Evolutionary conservation across 2,888 invertebrate species (phyloP), one percentile per base, ranked within the genome.

Genomic region (Orchesella flavescens): DNA sequence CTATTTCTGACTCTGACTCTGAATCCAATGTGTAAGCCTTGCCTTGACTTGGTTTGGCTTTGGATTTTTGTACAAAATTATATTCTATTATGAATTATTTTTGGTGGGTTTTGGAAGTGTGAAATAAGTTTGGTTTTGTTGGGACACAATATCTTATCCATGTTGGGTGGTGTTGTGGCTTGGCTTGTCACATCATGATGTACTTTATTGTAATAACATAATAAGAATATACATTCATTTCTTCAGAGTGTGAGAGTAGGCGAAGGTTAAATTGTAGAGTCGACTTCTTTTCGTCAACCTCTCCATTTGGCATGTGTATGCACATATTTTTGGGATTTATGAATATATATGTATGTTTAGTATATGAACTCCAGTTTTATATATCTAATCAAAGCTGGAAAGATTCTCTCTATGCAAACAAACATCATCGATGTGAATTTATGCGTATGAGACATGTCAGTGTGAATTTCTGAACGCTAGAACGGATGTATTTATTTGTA

Each of bases 401-500:
- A 34, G 34, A 34, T 34, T 34, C 34, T 7, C n/a, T 7, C 34
- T 34, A 34, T 34, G 34, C 34, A 34, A 34, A 34, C 34, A 34
- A 4, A 7, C 34, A 34, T 7, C n/a, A n/a, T n/a, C n/a, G n/a
- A n/a, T 34, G 34, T 34, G 34, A 34, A 34, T 34, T 68, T 19
- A 17, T 55, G 65, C 19, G 53, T 53, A 65, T 13, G 24, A 43
- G 23, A 57, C 57, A 74, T 81, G 74, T 75, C 81, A 81, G 57
- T 75, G 68, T 75, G 69, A 68, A 77, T 69, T 17, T 49, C 5
- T 53, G 83, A 73, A 78, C 76, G 78, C 61, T 73, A 75, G 84
- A 80, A 44, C 79, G 81, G 81, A 77, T 71, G 77, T 84, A 81
- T 86, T 85, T 86, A 85, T 85, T 85, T 86, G 84, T 87, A 87